Evolutionary conservation across 2,888 invertebrate genomes (phyloP).

Genomic region (Lysandra coridon): DNA sequence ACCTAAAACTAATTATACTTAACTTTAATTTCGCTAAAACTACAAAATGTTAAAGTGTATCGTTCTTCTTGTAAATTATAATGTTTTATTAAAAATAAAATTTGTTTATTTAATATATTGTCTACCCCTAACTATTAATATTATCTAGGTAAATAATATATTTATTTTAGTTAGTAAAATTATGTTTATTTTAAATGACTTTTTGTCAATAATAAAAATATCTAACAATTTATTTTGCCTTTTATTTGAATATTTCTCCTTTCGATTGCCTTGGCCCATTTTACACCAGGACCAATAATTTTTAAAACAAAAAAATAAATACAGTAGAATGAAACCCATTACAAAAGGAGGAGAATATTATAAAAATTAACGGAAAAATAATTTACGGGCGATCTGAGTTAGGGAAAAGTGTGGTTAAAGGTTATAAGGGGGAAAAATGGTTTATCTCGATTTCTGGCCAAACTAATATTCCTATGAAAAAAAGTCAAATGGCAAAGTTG

Average conservation of each 20-base stretch:
- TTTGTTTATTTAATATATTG: background rate
- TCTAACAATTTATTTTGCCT: conserved; percentile 17
- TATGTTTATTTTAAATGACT: conserved; percentile 8
- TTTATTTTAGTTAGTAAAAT: background rate
- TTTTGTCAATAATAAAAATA: background rate
- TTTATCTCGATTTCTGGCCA: too few relatives aligned
- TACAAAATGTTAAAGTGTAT: conserved; percentile 5
- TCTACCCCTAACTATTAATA: background rate
- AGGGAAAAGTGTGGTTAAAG: too few relatives aligned
- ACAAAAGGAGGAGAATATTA: too few relatives aligned
- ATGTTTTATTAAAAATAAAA: background rate
- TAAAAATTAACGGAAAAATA: too few relatives aligned
- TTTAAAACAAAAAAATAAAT: too few relatives aligned
- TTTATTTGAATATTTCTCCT: background rate
- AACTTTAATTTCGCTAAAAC: background rate
- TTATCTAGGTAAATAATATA: background rate
- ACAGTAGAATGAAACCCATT: too few relatives aligned
- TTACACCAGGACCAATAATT: too few relatives aligned
- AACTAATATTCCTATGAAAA: too few relatives aligned
- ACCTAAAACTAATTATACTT: background rate
- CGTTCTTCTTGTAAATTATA: conserved; percentile 13
- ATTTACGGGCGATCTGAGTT: too few relatives aligned
- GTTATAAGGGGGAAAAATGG: too few relatives aligned
- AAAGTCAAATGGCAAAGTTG: too few relatives aligned
- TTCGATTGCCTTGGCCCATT: background rate